Evolutionary conservation across 1,140 invertebrate genomes (phyloP), one percentile per base, ranked within the genome.

Genomic region (Drosophila tsacasi): DNA sequence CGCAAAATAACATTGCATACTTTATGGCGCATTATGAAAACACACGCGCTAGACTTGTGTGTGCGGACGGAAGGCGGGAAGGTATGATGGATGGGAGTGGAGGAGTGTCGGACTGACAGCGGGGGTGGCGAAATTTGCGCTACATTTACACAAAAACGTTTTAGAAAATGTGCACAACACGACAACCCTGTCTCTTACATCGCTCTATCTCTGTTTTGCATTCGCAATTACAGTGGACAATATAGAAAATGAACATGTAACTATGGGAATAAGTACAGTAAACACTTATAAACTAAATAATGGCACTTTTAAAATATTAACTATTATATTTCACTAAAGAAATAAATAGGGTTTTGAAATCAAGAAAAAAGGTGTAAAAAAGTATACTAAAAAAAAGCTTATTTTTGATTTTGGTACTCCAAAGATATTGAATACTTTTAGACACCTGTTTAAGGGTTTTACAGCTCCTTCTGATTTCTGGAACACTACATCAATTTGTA

Each of bases 1-100:
- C 85, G 68, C 81, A 90, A 90, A 90, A 90, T 90, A 90, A 90
- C 85, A 90, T 90, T 90, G 85, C 85, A 90, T 90, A 90, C 85
- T 90, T 90, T 90, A 90, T 90, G 86, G 85, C 85, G 86, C 81
- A 90, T 85, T 85, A 90, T 90, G 85, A 90, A 89, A 89, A 90
- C 85, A 89, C 85, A 90, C 84, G 81, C 81, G 61, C 71, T 55
- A 50, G 66, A 78, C 75, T 76, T 76, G 60, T 46, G 50, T 49
- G 75, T 35, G 40, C 50, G 39, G 44, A 30, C 19, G 50, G 40
- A 21, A 17, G 17, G 49, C 49, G 54, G 54, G 39, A 40, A 35
- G 49, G n/a, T 35, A 21, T 9, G 10, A 30, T 59, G 42, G 40
- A 35, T 12, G 57, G 57, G 21, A 17, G 27, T 32, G 62, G 42